These are phyloP conservation scores for Brachyhypopomus gauderio DNA, from an alignment of 2,113 vertebrate genomes.

Conservation along the genomic window DNA sequence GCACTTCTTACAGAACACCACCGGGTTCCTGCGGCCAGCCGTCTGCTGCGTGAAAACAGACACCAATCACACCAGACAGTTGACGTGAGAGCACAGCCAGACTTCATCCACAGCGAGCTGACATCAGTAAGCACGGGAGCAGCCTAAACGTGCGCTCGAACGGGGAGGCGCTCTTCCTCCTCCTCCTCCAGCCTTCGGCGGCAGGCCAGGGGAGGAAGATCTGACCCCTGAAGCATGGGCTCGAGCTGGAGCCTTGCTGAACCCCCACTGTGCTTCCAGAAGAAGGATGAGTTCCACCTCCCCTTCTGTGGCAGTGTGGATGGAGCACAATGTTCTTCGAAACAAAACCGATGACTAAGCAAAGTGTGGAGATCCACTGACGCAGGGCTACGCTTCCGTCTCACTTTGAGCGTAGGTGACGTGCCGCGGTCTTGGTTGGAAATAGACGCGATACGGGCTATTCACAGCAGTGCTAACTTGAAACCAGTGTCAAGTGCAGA, in stretches of 20 bases:
- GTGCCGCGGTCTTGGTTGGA: too few relatives aligned
- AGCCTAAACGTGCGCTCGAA: constrained; percentile 25
- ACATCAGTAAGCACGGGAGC: constrained; percentile 38
- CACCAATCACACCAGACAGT: constrained; percentile 50
- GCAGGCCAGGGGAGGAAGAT: constrained; percentile 43
- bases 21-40: constrained; percentile 74
- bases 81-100: constrained; percentile 20
- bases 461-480: neutral
- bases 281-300: constrained; percentile 32
- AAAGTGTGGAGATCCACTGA: neutral
- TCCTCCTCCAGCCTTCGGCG: constrained; percentile 19
- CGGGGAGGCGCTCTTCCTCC: constrained; percentile 11
- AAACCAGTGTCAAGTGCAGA: neutral
- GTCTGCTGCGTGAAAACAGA: constrained; percentile 74
- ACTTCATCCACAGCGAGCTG: constrained; percentile 16
- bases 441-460: neutral
- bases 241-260: constrained; percentile 19
- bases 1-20: constrained; percentile 86
- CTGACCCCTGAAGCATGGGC: constrained; percentile 47
- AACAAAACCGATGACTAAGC: constrained; percentile 24
- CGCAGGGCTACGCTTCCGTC: neutral
- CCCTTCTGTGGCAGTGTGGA: constrained; percentile 37
- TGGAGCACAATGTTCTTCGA: constrained; percentile 9
- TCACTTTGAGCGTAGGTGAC: neutral
- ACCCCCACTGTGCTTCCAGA: constrained; percentile 32